Conservation (phyloP, 2,113 vertebrate genomes). For the Archocentrus centrarchus region DNA sequence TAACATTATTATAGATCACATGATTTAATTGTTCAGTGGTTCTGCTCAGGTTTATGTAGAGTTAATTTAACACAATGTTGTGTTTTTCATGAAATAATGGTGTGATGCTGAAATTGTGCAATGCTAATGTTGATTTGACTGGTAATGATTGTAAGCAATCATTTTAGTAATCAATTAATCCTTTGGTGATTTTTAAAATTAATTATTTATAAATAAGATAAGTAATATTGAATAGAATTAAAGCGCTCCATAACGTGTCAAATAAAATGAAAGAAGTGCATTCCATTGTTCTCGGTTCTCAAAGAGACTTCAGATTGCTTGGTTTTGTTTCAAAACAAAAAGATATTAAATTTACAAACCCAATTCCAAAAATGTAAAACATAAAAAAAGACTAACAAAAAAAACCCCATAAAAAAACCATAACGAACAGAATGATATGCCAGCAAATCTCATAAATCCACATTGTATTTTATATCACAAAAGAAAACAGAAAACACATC, state of each 20-base stretch:
- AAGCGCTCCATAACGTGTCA: neutral
- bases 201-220: neutral
- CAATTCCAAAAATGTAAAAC: neutral
- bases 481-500: no score
- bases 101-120: neutral
- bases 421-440: no score
- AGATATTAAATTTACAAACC: neutral
- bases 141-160: neutral
- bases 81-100: neutral
- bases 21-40: slow-evolving; percentile 4
- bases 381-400: no score
- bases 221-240: neutral
- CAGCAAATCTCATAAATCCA: no score
- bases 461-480: no score
- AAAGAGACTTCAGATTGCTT: neutral
- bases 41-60: neutral
- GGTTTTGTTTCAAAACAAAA: neutral
- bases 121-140: neutral
- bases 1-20: slow-evolving; percentile 6
- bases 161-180: neutral
- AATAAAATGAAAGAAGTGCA: neutral
- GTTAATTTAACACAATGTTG: neutral
- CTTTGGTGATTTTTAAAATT: neutral
- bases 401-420: no score
- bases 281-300: neutral